Base-by-base conservation (phyloP, 2,797 vertebrate genomes). In the Gila robusta region DNA sequence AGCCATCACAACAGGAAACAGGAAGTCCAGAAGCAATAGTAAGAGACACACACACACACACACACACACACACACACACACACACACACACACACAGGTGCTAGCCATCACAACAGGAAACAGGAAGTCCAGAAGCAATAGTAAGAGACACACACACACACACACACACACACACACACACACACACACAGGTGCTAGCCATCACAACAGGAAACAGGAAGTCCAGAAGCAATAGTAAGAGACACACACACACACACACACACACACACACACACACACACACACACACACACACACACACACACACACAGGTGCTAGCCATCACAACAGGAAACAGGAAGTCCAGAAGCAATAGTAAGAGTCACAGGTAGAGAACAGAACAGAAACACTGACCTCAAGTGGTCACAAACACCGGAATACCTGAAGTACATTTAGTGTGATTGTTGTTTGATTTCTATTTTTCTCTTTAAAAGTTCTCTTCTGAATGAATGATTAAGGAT, bases 261-360 rank as follows among this genome's bases (percentile, higher is more conserved):
- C 47, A 37, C 37, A 71, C 14, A 74, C 72, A 28, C 26, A 52
- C 71, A 49, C 44, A 73, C 71, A 6, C 10, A 11, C 66, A 71
- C 69, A n/a, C 37, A n/a, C 69, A 71, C 35, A 14, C 69, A 37
- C 67, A 39, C 17, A 10, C 19, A 44, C 39, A 72, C 23, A 19
- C n/a, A 21, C 47, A 56, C 47, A 10, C 73, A 52, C 17, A 54
- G 16, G 39, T 4, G 23, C n/a, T 26, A 17, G 26, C 4, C 1
- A 47, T 26, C 26, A 17, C n/a, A 73, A 73, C 16, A 28, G n/a
- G n/a, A 73, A 73, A 73, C 71, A 49, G 41, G 71, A 49, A 73
- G 41, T 17, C 41, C n/a, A 9, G 4, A 5, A 16, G 2, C 72
- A 52, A 52, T 52, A 54, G 35, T 7, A 76, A 47, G 71, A 47